Base-by-base conservation (phyloP, 2,888 invertebrate genomes). In the Malachius bipustulatus region DNA sequence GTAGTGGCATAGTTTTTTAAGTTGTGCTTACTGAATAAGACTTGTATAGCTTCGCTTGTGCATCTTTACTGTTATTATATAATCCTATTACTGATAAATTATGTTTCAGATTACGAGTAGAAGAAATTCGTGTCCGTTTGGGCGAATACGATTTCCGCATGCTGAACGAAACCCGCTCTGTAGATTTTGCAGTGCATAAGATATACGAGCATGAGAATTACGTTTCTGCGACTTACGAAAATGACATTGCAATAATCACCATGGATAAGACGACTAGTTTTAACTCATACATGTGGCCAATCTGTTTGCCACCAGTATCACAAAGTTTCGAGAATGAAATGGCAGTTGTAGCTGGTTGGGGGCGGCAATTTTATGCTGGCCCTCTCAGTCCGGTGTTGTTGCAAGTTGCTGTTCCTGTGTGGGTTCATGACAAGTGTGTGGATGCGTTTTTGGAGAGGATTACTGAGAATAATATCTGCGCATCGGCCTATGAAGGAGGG, bases 251-350 rank as follows among this genome's bases (percentile, higher is more conserved):
- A 0, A 69, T 88, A 24, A 46, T 89, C 28, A 75, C 73, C 48
- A 62, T 85, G 33, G 67, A 75, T 41, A 62, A 72, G 4, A 67
- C 77, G 0, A 75, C 79, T 0, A 60, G 71, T 3, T 85, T 84
- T 56, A 80, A 80, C 49, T 72, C 75, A 1, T 84, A 83, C 51
- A 79, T 88, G 34, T 83, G 84, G 80, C 87, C 85, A 0, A 75
- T 87, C 35, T 89, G 88, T 55, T 69, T 89, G 42, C 88, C 88
- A 0, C 79, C 82, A 0, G 49, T 70, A 0, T 71, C 69, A 2
- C 54, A 72, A 27, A 59, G 66, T 3, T 73, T 77, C 48, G 73
- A 71, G 12, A 71, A 76, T 40, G 66, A 73, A 51, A 67, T 63
- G 4, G 82, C 70, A 19, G 66, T 75, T 36, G 77, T 83, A 10